phyloP scores from a whole-genome alignment of 1,140 invertebrate species.

The Oryzaephilus surinamensis region DNA sequence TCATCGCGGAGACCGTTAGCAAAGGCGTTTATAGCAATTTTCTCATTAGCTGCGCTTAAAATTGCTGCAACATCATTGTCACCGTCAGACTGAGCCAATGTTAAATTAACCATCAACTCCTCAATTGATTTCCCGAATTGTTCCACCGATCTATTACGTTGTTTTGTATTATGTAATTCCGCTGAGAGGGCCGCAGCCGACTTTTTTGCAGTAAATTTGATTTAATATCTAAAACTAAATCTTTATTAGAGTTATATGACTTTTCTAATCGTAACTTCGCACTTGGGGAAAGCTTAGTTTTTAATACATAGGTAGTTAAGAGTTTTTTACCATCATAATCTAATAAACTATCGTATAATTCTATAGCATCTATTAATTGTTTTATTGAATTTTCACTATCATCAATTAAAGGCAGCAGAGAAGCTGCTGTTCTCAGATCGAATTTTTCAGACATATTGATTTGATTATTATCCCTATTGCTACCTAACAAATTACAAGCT shows the following conservation, averaged over 20 bases:
- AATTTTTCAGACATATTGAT: no score
- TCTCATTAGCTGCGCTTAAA: conserved; percentile 13
- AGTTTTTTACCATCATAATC: no score
- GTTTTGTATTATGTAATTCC: conserved; percentile 10
- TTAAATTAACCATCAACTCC: conserved; percentile 11
- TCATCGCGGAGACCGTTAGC: conserved; percentile 12
- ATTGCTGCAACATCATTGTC: conserved; percentile 5
- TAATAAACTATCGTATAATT: no score
- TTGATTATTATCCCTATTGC: no score
- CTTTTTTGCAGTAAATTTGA: conserved; percentile 12
- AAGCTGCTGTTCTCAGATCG: no score
- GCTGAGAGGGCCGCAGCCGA: conserved; percentile 8
- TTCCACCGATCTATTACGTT: conserved; percentile 11
- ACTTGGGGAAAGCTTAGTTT: no score
- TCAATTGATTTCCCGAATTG: conserved; percentile 14
- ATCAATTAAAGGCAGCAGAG: no score
- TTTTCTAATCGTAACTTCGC: conserved; percentile 13
- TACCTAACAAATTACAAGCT: no score
- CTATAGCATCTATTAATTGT: no score
- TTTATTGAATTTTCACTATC: no score
- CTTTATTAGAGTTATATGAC: conserved; percentile 6
- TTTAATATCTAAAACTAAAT: conserved; percentile 11
- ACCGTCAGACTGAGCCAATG: conserved; percentile 10
- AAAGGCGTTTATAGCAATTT: conserved; percentile 15
- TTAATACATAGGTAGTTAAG: no score